These are phyloP conservation scores for Drosophila pegasa DNA, from an alignment of 2,888 invertebrate genomes.

Conservation along the genomic window DNA sequence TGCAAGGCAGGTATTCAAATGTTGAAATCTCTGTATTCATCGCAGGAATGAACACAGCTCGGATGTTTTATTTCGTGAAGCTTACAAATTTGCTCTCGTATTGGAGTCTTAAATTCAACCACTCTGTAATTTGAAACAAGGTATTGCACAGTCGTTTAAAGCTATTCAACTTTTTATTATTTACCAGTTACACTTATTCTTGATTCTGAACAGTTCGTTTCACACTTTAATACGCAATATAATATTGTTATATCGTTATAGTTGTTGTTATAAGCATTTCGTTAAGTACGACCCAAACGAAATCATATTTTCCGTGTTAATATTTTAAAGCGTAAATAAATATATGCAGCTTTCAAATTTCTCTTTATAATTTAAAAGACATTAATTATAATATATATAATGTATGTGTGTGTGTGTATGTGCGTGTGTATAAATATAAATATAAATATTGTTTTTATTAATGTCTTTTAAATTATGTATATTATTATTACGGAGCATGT, in stretches of 20 bases:
- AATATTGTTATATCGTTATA: background rate
- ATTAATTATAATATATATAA: background rate
- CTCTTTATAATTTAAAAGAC: background rate
- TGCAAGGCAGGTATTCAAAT: too few relatives aligned
- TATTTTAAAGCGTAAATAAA: slow-evolving; percentile 4
- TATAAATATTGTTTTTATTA: background rate
- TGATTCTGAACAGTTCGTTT: background rate
- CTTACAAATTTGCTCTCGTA: too few relatives aligned
- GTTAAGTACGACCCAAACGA: slow-evolving; percentile 27
- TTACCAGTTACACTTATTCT: background rate
- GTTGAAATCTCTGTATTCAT: too few relatives aligned
- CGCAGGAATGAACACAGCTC: too few relatives aligned
- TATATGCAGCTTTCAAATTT: background rate
- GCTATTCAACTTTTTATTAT: background rate
- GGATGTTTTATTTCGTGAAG: too few relatives aligned
- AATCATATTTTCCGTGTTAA: slow-evolving; percentile 24
- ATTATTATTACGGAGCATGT: too few relatives aligned
- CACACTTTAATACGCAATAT: background rate
- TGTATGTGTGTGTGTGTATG: too few relatives aligned
- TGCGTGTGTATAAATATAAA: background rate
- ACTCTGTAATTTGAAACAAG: background rate
- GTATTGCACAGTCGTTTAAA: background rate
- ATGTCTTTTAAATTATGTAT: background rate
- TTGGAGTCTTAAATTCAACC: too few relatives aligned
- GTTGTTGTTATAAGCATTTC: background rate